These are phyloP conservation scores for Alethe diademata DNA, from an alignment of 2,113 vertebrate genomes.

Conservation along the genomic window DNA sequence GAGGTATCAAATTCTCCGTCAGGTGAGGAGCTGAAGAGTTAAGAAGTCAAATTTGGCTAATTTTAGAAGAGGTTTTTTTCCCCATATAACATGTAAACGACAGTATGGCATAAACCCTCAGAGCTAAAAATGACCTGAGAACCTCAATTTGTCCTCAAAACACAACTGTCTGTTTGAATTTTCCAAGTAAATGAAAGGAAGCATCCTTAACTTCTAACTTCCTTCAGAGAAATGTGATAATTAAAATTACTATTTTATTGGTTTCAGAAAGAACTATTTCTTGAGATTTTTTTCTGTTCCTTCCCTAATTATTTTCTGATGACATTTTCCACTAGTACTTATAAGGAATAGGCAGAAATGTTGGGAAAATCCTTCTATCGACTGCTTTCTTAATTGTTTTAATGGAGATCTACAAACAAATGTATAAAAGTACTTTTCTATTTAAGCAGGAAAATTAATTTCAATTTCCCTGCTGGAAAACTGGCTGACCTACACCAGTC, in stretches of 20 bases:
- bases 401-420: background rate
- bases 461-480: background rate
- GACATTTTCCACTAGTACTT: background rate
- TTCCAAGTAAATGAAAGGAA: background rate
- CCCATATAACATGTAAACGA: rapidly evolving
- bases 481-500: background rate
- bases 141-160: background rate
- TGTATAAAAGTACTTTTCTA: background rate
- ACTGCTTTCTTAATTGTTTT: background rate
- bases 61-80: background rate
- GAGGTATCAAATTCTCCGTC: background rate
- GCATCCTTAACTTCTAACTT: background rate
- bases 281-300: background rate
- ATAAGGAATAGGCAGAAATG: background rate
- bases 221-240: background rate
- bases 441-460: background rate
- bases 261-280: background rate
- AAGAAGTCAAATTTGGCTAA: background rate
- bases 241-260: background rate
- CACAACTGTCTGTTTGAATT: background rate
- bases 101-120: background rate
- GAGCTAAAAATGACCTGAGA: background rate
- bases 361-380: background rate
- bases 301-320: background rate
- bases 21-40: background rate